phyloP scores from a whole-genome alignment of 2,797 vertebrate genomes.

The Onychomys torridus region DNA sequence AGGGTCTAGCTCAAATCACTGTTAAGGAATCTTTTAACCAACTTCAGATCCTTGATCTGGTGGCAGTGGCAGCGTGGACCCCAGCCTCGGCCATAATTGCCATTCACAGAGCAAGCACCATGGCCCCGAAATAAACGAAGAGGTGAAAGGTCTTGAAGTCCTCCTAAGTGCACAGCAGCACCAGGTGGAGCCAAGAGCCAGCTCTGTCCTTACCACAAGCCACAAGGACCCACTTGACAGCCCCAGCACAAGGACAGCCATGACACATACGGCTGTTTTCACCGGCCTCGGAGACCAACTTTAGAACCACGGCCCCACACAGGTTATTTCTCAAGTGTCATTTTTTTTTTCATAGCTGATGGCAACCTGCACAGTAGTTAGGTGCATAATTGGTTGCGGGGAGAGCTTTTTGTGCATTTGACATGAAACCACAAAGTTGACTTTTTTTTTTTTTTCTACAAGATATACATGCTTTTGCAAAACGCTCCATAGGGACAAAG shows the following conservation, averaged over 20 bases:
- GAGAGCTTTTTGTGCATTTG: conserved; percentile 27
- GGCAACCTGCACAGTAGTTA: background rate
- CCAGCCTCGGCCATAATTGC: accelerated
- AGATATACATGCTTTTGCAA: conserved; percentile 66
- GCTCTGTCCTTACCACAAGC: background rate
- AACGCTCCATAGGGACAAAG: background rate
- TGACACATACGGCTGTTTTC: accelerated
- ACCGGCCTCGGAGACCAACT: background rate
- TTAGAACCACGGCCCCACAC: background rate
- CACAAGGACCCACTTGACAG: background rate
- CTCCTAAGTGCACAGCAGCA: background rate
- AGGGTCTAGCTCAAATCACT: background rate
- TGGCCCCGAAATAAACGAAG: background rate
- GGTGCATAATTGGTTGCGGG: background rate
- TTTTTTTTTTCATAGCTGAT: conserved; percentile 51
- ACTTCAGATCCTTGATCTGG: background rate
- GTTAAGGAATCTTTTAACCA: background rate
- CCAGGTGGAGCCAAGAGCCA: background rate
- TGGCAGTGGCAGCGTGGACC: accelerated
- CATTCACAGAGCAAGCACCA: background rate
- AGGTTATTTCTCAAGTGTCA: background rate
- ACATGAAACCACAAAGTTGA: conserved; percentile 68
- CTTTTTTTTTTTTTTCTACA: conserved; percentile 24
- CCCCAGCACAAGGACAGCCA: background rate
- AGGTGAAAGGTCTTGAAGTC: background rate